A percentile compares a stretch with the other conserved stretches of the same genome.
These are phyloP conservation scores for Alloplasta piceator DNA, from an alignment of 2,888 invertebrate species.

Conservation along the genomic window DNA sequence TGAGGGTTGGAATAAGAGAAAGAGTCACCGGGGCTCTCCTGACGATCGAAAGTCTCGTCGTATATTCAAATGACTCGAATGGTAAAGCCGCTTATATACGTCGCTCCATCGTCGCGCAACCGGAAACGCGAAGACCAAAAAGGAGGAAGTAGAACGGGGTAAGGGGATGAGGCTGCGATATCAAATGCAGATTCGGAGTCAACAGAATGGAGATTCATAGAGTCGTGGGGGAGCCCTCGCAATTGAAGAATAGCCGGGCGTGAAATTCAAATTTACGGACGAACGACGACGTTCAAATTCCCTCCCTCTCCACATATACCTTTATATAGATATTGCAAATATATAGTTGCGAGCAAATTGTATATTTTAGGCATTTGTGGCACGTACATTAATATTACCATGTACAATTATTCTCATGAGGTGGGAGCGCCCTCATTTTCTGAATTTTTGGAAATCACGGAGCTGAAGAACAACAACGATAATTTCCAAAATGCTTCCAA, in stretches of 20 bases:
- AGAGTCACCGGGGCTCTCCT: background rate
- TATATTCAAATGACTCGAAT: slow-evolving; percentile 64
- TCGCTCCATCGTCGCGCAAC: slow-evolving; percentile 14
- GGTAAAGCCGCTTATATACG: slow-evolving; percentile 62
- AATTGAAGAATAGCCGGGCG: slow-evolving; percentile 69
- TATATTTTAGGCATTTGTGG: background rate
- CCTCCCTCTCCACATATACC: background rate
- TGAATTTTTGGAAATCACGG: too few species aligned
- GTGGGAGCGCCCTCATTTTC: too few species aligned
- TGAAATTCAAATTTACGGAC: slow-evolving; percentile 68
- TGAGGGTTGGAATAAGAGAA: background rate
- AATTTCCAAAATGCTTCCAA: too few species aligned
- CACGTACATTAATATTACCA: background rate
- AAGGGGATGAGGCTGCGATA: slow-evolving; percentile 57
- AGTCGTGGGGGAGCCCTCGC: slow-evolving; percentile 54
- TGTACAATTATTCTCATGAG: too few species aligned
- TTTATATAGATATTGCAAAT: background rate
- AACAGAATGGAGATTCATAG: slow-evolving; percentile 70
- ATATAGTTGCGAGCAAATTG: background rate
- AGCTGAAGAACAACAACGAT: too few species aligned
- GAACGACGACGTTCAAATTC: slow-evolving; percentile 41
- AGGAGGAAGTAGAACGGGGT: background rate
- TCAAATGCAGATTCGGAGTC: slow-evolving; percentile 73
- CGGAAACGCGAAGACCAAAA: background rate
- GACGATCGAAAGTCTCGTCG: slow-evolving; percentile 54